Evolutionary conservation across 2,888 invertebrate species (phyloP).

Genomic region (Tribolium freemani): DNA sequence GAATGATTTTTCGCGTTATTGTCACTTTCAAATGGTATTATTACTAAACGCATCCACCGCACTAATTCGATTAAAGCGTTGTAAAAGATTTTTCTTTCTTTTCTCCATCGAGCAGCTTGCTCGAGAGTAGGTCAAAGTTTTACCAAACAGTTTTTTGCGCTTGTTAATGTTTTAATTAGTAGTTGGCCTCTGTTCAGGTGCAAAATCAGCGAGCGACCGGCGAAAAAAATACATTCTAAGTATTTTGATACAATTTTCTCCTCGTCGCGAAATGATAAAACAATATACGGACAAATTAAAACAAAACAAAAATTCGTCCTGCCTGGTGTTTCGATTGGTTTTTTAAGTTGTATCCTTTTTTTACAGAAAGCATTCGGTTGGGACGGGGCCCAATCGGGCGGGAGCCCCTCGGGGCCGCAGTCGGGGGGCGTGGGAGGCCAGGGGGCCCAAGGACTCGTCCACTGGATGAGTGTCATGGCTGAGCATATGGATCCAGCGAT

Average conservation of each 20-base stretch:
- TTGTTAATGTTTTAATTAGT: slow-evolving; percentile 21
- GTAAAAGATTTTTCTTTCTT: neutral
- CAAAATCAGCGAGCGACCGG: neutral
- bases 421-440: slow-evolving; percentile 74
- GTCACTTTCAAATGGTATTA: neutral
- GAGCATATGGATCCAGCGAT: slow-evolving; percentile 92
- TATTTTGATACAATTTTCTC: neutral
- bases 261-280: slow-evolving; percentile 30
- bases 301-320: slow-evolving; percentile 34
- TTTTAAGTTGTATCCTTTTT: slow-evolving; percentile 58
- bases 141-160: slow-evolving; percentile 16
- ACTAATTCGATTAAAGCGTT: neutral
- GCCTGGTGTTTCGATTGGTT: neutral
- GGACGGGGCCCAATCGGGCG: slow-evolving; percentile 69
- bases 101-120: neutral
- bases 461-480: slow-evolving; percentile 98
- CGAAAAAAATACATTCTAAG: neutral
- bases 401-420: slow-evolving; percentile 69
- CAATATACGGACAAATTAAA: slow-evolving; percentile 37
- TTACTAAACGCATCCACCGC: neutral
- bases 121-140: slow-evolving; percentile 25
- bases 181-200: slow-evolving; percentile 2
- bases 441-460: slow-evolving; percentile 85
- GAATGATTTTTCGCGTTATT: neutral
- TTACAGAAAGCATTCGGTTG: slow-evolving; percentile 74